These are phyloP conservation scores for Coilia nasus DNA, from an alignment of 2,797 vertebrate genomes.

Conservation along the genomic window DNA sequence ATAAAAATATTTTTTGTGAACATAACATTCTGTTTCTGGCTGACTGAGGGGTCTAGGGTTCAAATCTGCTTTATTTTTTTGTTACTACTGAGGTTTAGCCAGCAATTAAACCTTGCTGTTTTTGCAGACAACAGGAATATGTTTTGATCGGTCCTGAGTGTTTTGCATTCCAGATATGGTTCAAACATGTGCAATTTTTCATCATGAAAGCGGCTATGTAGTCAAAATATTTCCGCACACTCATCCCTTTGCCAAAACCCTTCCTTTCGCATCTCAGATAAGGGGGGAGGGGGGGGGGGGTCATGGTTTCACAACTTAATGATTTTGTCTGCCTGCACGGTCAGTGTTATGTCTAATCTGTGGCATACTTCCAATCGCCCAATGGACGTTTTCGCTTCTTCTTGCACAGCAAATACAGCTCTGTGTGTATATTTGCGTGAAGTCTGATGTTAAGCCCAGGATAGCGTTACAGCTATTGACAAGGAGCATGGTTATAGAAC, in stretches of 20 bases:
- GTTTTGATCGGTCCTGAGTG: no score
- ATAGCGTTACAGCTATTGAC: slow-evolving; percentile 66
- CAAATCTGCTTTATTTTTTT: no score
- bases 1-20: no score
- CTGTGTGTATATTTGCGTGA: slow-evolving; percentile 61
- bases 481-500: slow-evolving; percentile 66
- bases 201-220: background rate
- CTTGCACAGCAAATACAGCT: slow-evolving; percentile 63
- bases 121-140: no score
- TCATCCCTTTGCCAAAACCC: background rate
- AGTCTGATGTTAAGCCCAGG: slow-evolving; percentile 45
- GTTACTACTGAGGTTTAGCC: no score
- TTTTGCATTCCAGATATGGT: background rate
- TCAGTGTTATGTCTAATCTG: slow-evolving; percentile 52
- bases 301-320: background rate
- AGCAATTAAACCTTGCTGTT: no score
- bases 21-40: no score
- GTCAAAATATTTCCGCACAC: slow-evolving; percentile 14
- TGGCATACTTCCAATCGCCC: slow-evolving; percentile 47
- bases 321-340: background rate
- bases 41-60: no score
- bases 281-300: no score
- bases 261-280: background rate
- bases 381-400: slow-evolving; percentile 56
- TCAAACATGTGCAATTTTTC: background rate